Conservation (phyloP, 2,113 vertebrate species). For the Cyphomyrus plagiostoma region DNA sequence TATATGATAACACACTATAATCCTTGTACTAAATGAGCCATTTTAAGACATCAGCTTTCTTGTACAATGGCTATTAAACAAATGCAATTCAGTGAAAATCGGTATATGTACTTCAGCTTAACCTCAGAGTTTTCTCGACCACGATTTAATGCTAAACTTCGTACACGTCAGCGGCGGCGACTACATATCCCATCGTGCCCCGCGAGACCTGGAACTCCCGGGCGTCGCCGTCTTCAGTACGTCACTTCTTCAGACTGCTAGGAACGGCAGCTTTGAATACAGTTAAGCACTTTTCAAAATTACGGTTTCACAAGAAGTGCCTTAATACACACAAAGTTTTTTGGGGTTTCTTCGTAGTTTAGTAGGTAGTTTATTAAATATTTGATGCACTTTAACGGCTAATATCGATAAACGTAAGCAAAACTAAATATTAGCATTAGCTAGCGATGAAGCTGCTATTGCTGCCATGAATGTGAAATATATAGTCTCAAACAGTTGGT, state of each 20-base stretch:
- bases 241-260: background rate
- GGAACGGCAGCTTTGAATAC: background rate
- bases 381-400: background rate
- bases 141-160: background rate
- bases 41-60: background rate
- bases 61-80: background rate
- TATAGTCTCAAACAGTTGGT: background rate
- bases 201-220: background rate
- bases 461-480: background rate
- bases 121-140: background rate
- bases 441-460: background rate
- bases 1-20: background rate
- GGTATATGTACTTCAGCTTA: background rate
- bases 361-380: background rate
- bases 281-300: conserved; percentile 1
- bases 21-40: background rate
- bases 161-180: background rate
- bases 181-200: background rate
- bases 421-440: background rate
- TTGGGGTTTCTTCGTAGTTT: background rate
- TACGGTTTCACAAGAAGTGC: background rate
- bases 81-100: background rate
- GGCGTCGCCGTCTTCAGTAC: background rate
- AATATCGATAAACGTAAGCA: background rate
- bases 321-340: background rate